A percentile compares a stretch with the other conserved stretches of the same genome.
These are phyloP conservation scores for Neria commutata DNA, from an alignment of 2,888 invertebrate species.

Conservation along the genomic window DNA sequence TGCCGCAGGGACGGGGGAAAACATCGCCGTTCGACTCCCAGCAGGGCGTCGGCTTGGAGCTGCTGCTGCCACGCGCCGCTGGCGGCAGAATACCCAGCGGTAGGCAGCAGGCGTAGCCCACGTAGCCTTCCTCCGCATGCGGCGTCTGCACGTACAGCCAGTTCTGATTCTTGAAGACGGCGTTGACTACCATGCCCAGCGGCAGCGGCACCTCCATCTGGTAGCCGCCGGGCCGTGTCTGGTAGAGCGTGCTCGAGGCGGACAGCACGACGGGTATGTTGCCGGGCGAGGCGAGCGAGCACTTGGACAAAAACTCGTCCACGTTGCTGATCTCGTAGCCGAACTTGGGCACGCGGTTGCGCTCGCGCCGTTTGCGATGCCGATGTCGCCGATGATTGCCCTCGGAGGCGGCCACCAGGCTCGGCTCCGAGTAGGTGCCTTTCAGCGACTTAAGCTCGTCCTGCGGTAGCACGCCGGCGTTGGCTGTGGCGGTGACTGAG, in stretches of 20 bases:
- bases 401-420: constrained; percentile 58
- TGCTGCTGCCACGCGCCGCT: constrained; percentile 37
- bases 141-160: constrained; percentile 88
- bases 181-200: constrained; percentile 84
- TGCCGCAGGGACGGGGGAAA: constrained; percentile 80
- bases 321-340: constrained; percentile 83
- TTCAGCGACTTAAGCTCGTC: constrained; percentile 49
- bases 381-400: constrained; percentile 54
- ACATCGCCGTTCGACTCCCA: constrained; percentile 84
- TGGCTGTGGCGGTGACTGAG: background rate
- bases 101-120: constrained; percentile 76
- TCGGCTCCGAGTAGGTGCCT: constrained; percentile 60
- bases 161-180: constrained; percentile 82
- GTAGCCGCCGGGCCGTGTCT: constrained; percentile 73
- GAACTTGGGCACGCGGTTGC: constrained; percentile 63
- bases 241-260: constrained; percentile 75
- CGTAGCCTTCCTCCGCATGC: constrained; percentile 83
- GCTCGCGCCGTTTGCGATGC: constrained; percentile 58
- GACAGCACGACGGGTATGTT: constrained; percentile 85
- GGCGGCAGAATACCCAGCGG: constrained; percentile 77
- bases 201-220: constrained; percentile 74
- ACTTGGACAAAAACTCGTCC: constrained; percentile 79
- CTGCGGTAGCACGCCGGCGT: constrained; percentile 34
- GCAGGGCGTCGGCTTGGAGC: constrained; percentile 69
- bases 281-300: constrained; percentile 79